Conservation (phyloP, 2,797 vertebrate genomes). For the Microchirus variegatus region DNA sequence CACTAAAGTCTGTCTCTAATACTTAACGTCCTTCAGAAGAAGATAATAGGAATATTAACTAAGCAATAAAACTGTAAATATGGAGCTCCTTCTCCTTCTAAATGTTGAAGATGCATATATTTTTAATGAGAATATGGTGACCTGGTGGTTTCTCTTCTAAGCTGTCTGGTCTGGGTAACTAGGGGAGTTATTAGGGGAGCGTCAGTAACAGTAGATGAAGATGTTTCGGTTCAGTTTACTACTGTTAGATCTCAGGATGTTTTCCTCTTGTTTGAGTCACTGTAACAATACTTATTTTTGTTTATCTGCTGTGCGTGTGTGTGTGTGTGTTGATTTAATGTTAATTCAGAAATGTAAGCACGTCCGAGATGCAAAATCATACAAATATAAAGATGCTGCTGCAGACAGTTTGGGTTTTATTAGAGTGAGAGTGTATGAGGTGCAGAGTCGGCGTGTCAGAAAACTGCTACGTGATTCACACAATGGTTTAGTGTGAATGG, state of each 20-base stretch:
- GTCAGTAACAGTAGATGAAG: conserved; percentile 12
- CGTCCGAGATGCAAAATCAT: conserved; percentile 3
- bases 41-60: neutral
- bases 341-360: neutral
- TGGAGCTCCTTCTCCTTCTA: neutral
- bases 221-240: conserved; percentile 48
- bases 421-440: too few species aligned
- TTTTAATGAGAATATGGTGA: conserved; percentile 5
- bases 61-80: conserved; percentile 29
- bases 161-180: conserved; percentile 15
- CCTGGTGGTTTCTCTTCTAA: conserved; percentile 13
- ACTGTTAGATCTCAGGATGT: conserved; percentile 50
- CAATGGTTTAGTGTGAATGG: too few species aligned
- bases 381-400: neutral
- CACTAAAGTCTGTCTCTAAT: too few species aligned
- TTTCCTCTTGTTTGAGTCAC: conserved; percentile 28
- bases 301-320: conserved; percentile 13
- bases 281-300: conserved; percentile 23
- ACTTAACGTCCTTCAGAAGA: conserved; percentile 15
- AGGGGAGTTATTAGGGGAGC: too few species aligned
- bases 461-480: too few species aligned
- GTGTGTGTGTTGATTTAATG: conserved; percentile 10
- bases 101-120: neutral
- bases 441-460: too few species aligned
- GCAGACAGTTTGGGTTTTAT: too few species aligned